Conservation (phyloP, 2,888 invertebrate genomes). For the Bellardia pandia region DNA sequence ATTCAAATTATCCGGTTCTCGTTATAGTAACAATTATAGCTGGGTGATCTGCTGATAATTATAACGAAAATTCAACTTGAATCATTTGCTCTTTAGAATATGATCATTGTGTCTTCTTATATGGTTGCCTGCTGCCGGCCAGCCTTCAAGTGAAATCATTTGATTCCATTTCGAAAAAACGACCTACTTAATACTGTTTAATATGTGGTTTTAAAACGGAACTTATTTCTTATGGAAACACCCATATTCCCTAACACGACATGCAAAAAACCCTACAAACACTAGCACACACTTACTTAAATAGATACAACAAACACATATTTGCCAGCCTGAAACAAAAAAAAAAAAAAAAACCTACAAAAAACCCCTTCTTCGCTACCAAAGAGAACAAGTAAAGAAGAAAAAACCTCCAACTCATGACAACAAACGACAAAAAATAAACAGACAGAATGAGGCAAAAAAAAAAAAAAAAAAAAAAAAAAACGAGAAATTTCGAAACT, state of each 20-base stretch:
- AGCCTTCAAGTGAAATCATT: too few species aligned
- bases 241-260: not conserved
- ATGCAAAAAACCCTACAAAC: slow-evolving; percentile 3
- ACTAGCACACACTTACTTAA: slow-evolving; percentile 10
- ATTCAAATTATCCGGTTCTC: too few species aligned
- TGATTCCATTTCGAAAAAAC: too few species aligned
- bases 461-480: slow-evolving; percentile 60
- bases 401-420: slow-evolving; percentile 24
- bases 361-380: not conserved
- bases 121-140: too few species aligned
- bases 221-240: slow-evolving; percentile 11
- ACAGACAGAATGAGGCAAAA: slow-evolving; percentile 27
- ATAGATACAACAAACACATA: slow-evolving; percentile 14
- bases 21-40: too few species aligned
- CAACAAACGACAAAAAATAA: slow-evolving; percentile 33
- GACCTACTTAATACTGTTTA: too few species aligned
- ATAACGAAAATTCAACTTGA: too few species aligned
- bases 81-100: too few species aligned
- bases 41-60: too few species aligned
- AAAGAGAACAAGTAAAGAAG: not conserved
- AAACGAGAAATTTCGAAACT: slow-evolving; percentile 78
- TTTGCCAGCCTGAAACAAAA: slow-evolving; percentile 42
- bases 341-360: slow-evolving; percentile 34
- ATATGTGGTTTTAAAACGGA: too few species aligned
- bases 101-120: too few species aligned